These are phyloP conservation scores for Isichthys henryi DNA, from an alignment of 2,113 vertebrate species.

Conservation along the genomic window DNA sequence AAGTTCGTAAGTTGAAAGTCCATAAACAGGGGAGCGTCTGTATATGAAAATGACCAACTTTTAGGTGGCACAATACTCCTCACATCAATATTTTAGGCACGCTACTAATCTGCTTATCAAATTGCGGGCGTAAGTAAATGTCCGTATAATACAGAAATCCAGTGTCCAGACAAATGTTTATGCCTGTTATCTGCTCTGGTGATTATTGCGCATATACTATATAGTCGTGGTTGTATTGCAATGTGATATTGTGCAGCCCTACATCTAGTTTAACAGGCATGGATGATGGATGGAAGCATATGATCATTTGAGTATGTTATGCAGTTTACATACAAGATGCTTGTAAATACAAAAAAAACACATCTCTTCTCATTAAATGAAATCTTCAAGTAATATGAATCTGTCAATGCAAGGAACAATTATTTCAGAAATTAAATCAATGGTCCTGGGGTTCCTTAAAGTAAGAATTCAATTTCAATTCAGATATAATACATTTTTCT, in stretches of 20 bases:
- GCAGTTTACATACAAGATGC: not conserved
- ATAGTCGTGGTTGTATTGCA: not conserved
- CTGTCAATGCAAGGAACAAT: not conserved
- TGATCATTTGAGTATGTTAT: not conserved
- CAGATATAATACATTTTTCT: not conserved
- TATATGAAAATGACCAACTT: no score
- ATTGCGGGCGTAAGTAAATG: not conserved
- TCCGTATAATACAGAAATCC: not conserved
- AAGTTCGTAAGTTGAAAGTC: no score
- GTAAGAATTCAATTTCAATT: not conserved
- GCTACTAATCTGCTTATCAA: no score
- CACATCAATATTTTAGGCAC: no score
- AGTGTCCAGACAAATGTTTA: not conserved
- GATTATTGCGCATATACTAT: not conserved
- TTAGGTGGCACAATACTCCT: no score
- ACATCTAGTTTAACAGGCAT: not conserved
- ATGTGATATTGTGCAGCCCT: not conserved
- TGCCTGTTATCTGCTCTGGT: not conserved
- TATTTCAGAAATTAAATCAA: not conserved
- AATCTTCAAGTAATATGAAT: not conserved
- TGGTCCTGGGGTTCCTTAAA: not conserved
- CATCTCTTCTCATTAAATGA: not conserved
- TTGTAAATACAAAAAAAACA: not conserved
- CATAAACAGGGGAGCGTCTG: no score
- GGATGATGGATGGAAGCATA: not conserved